Evolutionary conservation across 2,113 vertebrate species (phyloP).

Genomic region (Rhea americana): DNA sequence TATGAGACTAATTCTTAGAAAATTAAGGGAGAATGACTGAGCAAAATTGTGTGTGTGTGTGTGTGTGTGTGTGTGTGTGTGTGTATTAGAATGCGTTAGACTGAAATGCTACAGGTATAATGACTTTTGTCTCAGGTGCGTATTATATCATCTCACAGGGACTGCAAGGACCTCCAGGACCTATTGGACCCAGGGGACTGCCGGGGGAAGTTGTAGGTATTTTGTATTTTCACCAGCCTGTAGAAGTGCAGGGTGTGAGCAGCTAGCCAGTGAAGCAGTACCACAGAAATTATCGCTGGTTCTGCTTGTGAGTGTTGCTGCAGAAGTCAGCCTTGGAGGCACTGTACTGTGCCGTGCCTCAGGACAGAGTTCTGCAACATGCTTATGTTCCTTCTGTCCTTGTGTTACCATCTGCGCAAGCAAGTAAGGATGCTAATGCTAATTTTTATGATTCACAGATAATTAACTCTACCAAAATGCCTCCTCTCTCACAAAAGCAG

Average conservation of each 20-base stretch:
- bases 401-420: background rate
- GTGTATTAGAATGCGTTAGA: background rate
- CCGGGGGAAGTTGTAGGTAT: slow-evolving; percentile 87
- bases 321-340: background rate
- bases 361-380: background rate
- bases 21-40: background rate
- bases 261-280: background rate
- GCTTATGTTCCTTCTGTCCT: background rate
- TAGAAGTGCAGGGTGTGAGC: background rate
- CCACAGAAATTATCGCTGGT: background rate
- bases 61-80: background rate
- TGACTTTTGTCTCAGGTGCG: background rate
- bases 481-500: background rate
- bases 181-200: slow-evolving; percentile 82
- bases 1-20: background rate
- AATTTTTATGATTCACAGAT: background rate
- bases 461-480: background rate
- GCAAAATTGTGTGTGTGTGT: background rate
- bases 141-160: slow-evolving; percentile 78
- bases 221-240: background rate
- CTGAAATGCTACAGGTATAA: background rate
- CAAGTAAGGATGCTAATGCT: background rate
- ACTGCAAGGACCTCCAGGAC: slow-evolving; percentile 83
- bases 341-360: background rate
- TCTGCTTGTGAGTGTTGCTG: background rate